These are phyloP conservation scores for Oreortyx pictus DNA, from an alignment of 2,797 vertebrate genomes.

Conservation along the genomic window DNA sequence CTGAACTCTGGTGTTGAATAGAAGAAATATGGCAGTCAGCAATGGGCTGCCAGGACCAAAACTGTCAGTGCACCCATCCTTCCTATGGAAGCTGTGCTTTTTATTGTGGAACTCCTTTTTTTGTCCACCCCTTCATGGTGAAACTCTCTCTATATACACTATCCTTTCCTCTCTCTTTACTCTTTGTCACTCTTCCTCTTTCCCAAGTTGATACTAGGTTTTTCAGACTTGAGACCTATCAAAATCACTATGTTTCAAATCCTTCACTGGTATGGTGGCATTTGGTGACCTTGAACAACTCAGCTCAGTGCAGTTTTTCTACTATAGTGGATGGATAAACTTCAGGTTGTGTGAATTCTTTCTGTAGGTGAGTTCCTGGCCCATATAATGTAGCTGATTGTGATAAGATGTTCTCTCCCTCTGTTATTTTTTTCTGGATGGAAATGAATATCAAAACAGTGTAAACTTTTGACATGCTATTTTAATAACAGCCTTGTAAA, in stretches of 20 bases:
- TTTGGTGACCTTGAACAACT: not conserved
- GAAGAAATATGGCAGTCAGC: not conserved
- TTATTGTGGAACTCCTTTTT: not conserved
- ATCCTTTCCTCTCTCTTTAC: not conserved
- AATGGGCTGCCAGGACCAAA: not conserved
- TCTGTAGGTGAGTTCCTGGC: not conserved
- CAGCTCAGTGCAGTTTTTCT: not conserved
- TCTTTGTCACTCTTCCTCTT: not conserved
- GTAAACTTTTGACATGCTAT: not conserved
- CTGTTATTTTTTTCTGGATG: not conserved
- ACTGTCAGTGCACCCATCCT: not conserved
- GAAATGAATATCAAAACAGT: not conserved
- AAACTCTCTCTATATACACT: not conserved
- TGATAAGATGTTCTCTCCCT: not conserved
- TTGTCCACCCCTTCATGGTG: not conserved
- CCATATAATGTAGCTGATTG: not conserved
- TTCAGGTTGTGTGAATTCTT: fast-evolving
- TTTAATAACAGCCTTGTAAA: not conserved
- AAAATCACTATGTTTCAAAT: not conserved
- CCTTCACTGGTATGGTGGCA: not conserved
- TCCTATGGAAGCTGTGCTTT: not conserved
- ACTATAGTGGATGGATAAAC: not conserved
- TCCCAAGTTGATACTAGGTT: not conserved
- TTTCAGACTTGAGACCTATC: not conserved
- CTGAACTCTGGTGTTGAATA: not conserved